phyloP scores from a whole-genome alignment of 2,888 invertebrate species.

The Pilophorus perplexus region DNA sequence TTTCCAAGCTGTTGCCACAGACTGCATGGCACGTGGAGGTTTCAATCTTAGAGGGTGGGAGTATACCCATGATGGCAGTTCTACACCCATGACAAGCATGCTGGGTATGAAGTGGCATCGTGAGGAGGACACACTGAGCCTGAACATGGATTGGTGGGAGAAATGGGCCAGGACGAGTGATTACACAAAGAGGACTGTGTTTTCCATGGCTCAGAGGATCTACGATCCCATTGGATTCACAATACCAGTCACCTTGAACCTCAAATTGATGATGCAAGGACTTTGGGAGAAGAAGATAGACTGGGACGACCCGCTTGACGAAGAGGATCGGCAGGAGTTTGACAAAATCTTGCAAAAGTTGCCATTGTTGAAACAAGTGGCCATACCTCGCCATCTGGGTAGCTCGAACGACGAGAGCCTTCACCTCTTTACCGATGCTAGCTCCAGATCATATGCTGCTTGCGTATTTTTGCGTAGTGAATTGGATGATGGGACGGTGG shows the following conservation, averaged over 20 bases:
- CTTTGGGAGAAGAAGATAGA: background rate
- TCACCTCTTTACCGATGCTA: constrained; percentile 27
- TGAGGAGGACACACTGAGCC: constrained; percentile 40
- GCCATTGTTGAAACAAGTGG: background rate
- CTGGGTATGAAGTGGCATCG: constrained; percentile 44
- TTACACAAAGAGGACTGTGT: constrained; percentile 11
- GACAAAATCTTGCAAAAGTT: background rate
- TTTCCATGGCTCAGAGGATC: constrained; percentile 6
- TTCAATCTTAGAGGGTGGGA: constrained; percentile 7
- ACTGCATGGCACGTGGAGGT: background rate
- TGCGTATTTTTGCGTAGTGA: constrained; percentile 47
- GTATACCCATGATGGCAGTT: background rate
- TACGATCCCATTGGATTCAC: constrained; percentile 34
- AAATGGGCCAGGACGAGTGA: constrained; percentile 6
- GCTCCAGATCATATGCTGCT: constrained; percentile 49
- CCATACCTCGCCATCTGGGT: constrained; percentile 48
- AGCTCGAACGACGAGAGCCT: constrained; percentile 40
- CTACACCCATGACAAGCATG: background rate
- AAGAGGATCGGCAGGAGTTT: background rate
- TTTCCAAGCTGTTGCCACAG: background rate
- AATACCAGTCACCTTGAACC: background rate
- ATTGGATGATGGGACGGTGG: too few relatives aligned
- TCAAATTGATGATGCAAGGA: constrained; percentile 11
- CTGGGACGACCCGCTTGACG: constrained; percentile 31
- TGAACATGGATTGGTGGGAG: constrained; percentile 17